phyloP scores from a whole-genome alignment of 2,113 vertebrate species.

The Istiophorus platypterus region DNA sequence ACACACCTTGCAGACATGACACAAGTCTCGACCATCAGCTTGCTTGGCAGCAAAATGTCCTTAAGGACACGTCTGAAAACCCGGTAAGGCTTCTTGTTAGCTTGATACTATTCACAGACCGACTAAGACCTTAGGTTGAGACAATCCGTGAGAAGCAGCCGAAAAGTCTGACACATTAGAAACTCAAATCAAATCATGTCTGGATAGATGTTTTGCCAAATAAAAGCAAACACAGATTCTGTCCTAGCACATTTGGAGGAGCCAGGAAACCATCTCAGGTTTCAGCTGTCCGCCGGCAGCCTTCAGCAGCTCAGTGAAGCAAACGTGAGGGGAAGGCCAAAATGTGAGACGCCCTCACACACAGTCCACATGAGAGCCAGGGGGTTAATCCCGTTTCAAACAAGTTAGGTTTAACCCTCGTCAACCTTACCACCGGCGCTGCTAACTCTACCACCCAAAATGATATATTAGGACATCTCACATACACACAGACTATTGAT shows the following conservation, averaged over 20 bases:
- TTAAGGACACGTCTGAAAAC: slow-evolving; percentile 33
- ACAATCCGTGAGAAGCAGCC: slow-evolving; percentile 34
- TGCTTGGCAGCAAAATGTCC: slow-evolving; percentile 32
- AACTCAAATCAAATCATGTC: slow-evolving; percentile 49
- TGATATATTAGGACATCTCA: slow-evolving; percentile 50
- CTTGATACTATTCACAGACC: slow-evolving; percentile 44
- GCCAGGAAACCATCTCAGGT: slow-evolving; percentile 65
- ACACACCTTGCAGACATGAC: slow-evolving; percentile 48
- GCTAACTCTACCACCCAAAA: slow-evolving; percentile 61
- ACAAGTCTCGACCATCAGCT: slow-evolving; percentile 22
- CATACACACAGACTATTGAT: slow-evolving; percentile 31
- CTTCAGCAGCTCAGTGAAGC: slow-evolving; percentile 30
- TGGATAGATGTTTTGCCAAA: slow-evolving; percentile 56
- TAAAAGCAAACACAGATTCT: slow-evolving; percentile 29
- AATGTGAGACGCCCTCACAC: slow-evolving; percentile 70
- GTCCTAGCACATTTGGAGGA: slow-evolving; percentile 44
- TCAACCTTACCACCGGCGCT: slow-evolving; percentile 71
- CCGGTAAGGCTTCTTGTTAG: slow-evolving; percentile 20
- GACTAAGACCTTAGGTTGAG: neutral
- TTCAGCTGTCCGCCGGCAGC: slow-evolving; percentile 70
- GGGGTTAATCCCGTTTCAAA: slow-evolving; percentile 83
- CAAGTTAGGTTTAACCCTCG: slow-evolving; percentile 74
- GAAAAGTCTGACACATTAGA: slow-evolving; percentile 48
- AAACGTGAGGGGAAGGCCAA: slow-evolving; percentile 76
- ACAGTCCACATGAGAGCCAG: slow-evolving; percentile 55